These are phyloP conservation scores for Megalurothrips usitatus DNA, from an alignment of 2,888 invertebrate species.

Conservation along the genomic window DNA sequence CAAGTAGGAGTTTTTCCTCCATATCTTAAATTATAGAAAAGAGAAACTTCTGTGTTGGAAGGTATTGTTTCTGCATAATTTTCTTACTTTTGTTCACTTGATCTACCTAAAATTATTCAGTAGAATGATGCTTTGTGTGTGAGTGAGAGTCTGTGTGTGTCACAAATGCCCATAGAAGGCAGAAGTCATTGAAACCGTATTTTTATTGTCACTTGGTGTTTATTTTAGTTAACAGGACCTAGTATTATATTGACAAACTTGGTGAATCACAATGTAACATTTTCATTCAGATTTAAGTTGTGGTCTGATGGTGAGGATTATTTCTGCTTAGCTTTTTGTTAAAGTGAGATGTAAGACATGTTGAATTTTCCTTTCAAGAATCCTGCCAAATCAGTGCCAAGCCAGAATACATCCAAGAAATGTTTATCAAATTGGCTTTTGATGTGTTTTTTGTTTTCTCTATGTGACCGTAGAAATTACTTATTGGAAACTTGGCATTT, in stretches of 20 bases:
- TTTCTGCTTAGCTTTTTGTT: not conserved
- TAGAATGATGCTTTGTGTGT: no score
- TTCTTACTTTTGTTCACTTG: no score
- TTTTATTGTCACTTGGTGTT: not conserved
- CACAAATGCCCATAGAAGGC: no score
- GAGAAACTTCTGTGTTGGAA: not conserved
- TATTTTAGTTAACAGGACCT: not conserved
- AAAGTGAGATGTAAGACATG: not conserved
- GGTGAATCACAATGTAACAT: no score
- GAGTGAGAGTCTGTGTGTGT: no score
- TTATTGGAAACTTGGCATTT: not conserved
- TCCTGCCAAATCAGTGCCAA: constrained; percentile 23
- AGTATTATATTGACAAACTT: no score
- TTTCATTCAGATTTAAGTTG: no score
- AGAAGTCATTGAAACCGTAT: not conserved
- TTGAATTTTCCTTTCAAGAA: not conserved
- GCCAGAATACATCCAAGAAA: not conserved
- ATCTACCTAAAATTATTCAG: no score
- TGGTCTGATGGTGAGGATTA: not conserved
- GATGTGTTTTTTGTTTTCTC: not conserved
- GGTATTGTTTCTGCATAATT: no score
- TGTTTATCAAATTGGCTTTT: not conserved
- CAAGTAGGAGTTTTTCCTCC: not conserved
- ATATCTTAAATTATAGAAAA: not conserved
- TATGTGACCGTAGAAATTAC: no score